A percentile compares a stretch with the other conserved stretches of the same genome.
Conservation (phyloP, 2,797 vertebrate species). For the Limnodromus scolopaceus region DNA sequence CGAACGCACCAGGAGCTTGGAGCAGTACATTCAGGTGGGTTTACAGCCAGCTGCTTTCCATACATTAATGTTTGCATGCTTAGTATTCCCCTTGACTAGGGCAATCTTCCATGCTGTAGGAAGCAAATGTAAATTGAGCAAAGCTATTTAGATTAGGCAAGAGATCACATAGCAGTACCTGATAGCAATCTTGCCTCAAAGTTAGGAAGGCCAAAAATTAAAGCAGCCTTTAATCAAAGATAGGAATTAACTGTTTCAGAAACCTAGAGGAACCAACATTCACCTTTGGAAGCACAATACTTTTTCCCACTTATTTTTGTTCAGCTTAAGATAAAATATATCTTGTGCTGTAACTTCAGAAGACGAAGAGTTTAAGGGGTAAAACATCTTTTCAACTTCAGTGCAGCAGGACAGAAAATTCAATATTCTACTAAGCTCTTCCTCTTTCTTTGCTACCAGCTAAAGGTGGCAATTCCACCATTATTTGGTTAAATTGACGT, state of each 20-base stretch:
- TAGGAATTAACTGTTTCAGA: background rate
- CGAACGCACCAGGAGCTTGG: slow-evolving; percentile 76
- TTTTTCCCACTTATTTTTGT: too few relatives aligned
- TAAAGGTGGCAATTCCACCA: background rate
- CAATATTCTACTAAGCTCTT: background rate
- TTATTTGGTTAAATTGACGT: background rate
- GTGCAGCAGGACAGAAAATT: background rate
- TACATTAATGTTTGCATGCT: background rate
- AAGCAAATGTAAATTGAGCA: background rate
- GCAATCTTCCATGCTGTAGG: background rate
- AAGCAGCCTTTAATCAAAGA: background rate
- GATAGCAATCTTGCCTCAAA: background rate
- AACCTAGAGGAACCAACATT: background rate
- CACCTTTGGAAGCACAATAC: background rate
- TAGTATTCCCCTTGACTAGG: background rate
- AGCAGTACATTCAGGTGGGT: slow-evolving; percentile 86
- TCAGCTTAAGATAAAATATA: too few relatives aligned
- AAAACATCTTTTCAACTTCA: background rate
- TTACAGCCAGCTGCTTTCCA: background rate
- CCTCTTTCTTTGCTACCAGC: background rate
- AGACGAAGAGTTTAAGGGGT: background rate
- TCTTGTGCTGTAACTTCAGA: background rate
- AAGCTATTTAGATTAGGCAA: background rate
- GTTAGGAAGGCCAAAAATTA: background rate
- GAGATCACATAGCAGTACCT: background rate